These are phyloP conservation scores for Parochlus steinenii DNA, from an alignment of 2,888 invertebrate species.

Conservation along the genomic window DNA sequence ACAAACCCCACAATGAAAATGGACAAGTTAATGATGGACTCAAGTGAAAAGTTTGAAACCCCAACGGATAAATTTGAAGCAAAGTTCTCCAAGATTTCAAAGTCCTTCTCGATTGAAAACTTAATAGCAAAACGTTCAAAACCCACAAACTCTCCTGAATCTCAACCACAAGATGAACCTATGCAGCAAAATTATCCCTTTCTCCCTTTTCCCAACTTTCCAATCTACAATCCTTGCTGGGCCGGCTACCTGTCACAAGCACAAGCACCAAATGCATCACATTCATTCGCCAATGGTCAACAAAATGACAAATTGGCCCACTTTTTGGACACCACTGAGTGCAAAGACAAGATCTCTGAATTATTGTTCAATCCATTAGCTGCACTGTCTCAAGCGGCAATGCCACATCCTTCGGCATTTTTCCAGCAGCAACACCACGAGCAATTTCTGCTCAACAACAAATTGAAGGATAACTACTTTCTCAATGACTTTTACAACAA, in stretches of 20 bases:
- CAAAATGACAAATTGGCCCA: constrained; percentile 18
- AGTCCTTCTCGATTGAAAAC: constrained; percentile 30
- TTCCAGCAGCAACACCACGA: constrained; percentile 8
- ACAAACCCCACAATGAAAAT: not conserved
- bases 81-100: constrained; percentile 24
- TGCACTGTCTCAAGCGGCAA: not conserved
- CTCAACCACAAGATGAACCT: not conserved
- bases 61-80: constrained; percentile 13
- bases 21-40: constrained; percentile 7
- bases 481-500: constrained; percentile 11
- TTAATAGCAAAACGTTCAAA: constrained; percentile 22
- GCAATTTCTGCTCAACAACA: not conserved
- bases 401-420: constrained; percentile 9
- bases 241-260: constrained; percentile 27
- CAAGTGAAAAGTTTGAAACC: constrained; percentile 1
- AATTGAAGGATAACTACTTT: constrained; percentile 8
- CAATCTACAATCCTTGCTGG: constrained; percentile 30
- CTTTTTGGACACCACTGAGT: constrained; percentile 14
- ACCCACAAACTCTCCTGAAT: not conserved
- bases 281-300: constrained; percentile 22
- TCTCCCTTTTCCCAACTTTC: constrained; percentile 22
- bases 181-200: constrained; percentile 2
- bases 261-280: constrained; percentile 26
- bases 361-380: constrained; percentile 9
- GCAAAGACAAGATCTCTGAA: constrained; percentile 4